Conservation (phyloP, 2,113 vertebrate species). For the Etia nguti region DNA sequence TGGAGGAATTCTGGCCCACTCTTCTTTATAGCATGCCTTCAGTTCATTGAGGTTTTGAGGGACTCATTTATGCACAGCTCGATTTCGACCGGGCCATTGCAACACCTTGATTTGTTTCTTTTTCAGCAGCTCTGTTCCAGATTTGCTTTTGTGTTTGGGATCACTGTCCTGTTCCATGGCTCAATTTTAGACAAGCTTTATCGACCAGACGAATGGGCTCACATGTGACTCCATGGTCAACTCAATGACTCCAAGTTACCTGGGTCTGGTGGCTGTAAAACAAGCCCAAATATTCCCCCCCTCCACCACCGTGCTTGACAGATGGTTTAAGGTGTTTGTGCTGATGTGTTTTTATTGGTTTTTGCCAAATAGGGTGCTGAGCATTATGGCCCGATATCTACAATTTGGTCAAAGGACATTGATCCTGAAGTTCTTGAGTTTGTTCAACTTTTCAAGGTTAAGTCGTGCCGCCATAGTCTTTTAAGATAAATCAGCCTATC, state of each 20-base stretch:
- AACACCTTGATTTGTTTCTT: too few relatives aligned
- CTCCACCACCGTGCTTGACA: neutral
- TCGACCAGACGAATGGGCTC: neutral
- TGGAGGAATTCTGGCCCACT: neutral
- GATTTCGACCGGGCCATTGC: too few relatives aligned
- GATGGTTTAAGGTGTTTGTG: neutral
- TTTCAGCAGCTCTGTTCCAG: too few relatives aligned
- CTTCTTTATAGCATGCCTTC: neutral
- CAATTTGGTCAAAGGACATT: neutral
- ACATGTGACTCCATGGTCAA: neutral
- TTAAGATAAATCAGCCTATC: neutral
- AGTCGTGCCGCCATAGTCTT: rapidly evolving
- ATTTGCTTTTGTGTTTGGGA: neutral
- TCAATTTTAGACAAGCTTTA: neutral
- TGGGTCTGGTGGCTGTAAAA: neutral
- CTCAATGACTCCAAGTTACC: neutral
- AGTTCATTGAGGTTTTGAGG: neutral
- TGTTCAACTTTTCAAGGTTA: neutral
- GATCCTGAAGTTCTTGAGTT: neutral
- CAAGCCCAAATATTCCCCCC: neutral
- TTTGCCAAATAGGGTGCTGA: rapidly evolving
- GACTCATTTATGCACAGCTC: neutral
- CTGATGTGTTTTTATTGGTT: neutral
- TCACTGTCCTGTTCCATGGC: neutral
- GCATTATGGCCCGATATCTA: neutral